phyloP scores from a whole-genome alignment of 1,140 invertebrate genomes.

The Drosophila sproati region DNA sequence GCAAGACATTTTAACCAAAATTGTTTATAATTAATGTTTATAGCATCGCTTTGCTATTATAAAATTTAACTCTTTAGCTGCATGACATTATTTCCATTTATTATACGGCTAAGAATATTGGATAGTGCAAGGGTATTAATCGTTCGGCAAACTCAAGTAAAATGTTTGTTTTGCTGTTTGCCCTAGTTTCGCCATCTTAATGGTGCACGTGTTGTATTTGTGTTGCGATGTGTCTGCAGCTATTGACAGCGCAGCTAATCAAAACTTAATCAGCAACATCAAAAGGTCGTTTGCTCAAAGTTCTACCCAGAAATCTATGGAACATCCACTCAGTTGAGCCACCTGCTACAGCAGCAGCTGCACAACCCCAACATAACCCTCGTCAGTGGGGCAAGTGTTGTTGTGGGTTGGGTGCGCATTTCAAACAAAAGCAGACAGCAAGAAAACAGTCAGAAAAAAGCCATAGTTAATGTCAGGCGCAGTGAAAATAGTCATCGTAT shows the following conservation, averaged over 20 bases:
- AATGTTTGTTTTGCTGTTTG: neutral
- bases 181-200: neutral
- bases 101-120: too few relatives aligned
- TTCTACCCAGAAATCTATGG: conserved; percentile 10
- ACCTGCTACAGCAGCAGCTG: conserved; percentile 15
- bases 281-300: conserved; percentile 66
- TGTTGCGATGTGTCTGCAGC: conserved; percentile 3
- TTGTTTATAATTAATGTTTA: too few relatives aligned
- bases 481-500: neutral
- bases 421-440: conserved; percentile 14
- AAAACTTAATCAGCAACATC: conserved; percentile 70
- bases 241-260: conserved; percentile 52
- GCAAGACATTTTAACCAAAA: too few relatives aligned
- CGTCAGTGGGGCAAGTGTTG: conserved; percentile 22
- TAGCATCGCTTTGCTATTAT: too few relatives aligned
- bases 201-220: conserved; percentile 1
- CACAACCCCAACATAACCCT: neutral
- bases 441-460: conserved; percentile 13
- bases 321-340: neutral
- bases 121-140: neutral
- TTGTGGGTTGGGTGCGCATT: conserved; percentile 3
- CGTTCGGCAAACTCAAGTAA: neutral
- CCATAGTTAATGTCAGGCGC: conserved; percentile 44
- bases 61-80: too few relatives aligned
- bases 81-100: too few relatives aligned